These are phyloP conservation scores for Lamprologus tigripictilis DNA, from an alignment of 2,113 vertebrate genomes.

Conservation along the genomic window DNA sequence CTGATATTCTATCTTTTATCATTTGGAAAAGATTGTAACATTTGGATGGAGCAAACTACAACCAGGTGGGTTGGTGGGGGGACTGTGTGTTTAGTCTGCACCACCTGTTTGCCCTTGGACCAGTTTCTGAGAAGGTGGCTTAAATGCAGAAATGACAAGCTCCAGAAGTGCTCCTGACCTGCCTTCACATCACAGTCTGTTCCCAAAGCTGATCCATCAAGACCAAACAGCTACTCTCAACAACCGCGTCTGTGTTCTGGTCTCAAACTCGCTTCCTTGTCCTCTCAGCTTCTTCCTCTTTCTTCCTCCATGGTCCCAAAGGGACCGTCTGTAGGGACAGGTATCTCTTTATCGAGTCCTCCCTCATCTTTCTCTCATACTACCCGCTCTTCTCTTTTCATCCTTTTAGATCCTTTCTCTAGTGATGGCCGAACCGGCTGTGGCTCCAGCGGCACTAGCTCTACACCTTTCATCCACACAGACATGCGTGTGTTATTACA, in stretches of 20 bases:
- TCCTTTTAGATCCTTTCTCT: neutral
- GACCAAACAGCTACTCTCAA: neutral
- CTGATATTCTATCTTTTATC: neutral
- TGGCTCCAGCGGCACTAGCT: neutral
- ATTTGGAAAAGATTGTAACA: neutral
- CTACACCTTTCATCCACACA: slow-evolving; percentile 13
- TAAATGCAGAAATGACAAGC: neutral
- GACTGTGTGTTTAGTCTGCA: slow-evolving; percentile 17
- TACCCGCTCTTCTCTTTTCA: neutral
- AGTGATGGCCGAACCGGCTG: slow-evolving; percentile 50
- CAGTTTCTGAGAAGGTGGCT: neutral
- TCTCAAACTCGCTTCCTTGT: slow-evolving; percentile 1
- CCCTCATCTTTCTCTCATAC: neutral
- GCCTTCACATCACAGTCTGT: neutral
- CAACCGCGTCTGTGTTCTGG: neutral
- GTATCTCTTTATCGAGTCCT: slow-evolving; percentile 18
- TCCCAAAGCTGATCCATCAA: slow-evolving; percentile 8
- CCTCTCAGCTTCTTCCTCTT: neutral
- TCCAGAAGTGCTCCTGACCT: neutral
- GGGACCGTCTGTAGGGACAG: neutral
- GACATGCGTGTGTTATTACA: neutral
- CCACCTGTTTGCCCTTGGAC: slow-evolving; percentile 12
- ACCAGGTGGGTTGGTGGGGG: neutral
- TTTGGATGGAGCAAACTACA: neutral
- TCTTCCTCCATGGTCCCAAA: neutral